These are phyloP conservation scores for Eupsittula cactorum DNA, from an alignment of 2,113 vertebrate genomes.

Conservation along the genomic window DNA sequence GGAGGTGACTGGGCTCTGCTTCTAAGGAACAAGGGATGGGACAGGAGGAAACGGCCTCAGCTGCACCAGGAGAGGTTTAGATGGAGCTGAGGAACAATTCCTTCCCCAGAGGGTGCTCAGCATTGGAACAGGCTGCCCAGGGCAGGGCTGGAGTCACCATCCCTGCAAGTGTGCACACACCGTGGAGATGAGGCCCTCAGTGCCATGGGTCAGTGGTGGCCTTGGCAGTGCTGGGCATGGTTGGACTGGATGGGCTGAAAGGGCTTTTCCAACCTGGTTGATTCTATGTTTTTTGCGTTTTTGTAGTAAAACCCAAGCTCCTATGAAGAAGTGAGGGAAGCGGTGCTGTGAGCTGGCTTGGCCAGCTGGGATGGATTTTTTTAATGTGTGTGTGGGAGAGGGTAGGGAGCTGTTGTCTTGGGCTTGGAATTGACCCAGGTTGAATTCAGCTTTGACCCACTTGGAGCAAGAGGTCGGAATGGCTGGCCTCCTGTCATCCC, in stretches of 20 bases:
- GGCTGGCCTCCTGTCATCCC: not conserved
- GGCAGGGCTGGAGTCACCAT: too few species aligned
- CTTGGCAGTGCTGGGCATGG: fast-evolving
- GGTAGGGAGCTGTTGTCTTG: not conserved
- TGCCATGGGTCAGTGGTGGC: not conserved
- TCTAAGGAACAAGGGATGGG: too few species aligned
- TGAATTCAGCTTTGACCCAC: not conserved
- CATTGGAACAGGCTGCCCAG: too few species aligned
- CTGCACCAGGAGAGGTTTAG: too few species aligned
- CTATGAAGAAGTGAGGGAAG: not conserved
- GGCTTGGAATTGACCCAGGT: not conserved
- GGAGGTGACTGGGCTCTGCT: too few species aligned
- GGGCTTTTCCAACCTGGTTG: not conserved
- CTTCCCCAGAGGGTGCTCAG: too few species aligned
- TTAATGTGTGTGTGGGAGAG: not conserved
- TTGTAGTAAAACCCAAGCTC: not conserved
- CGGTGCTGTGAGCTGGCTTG: not conserved
- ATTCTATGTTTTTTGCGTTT: not conserved
- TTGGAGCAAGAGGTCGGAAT: not conserved
- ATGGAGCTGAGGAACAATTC: too few species aligned
- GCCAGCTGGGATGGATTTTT: not conserved
- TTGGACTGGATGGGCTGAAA: not conserved
- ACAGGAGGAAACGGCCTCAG: too few species aligned
- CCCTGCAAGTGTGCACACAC: too few species aligned
- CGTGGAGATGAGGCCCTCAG: not conserved